Percentiles rank a stretch among this genome's conserved stretches.
Conservation (phyloP, 2,113 vertebrate genomes). For the Dromiciops gliroides region DNA sequence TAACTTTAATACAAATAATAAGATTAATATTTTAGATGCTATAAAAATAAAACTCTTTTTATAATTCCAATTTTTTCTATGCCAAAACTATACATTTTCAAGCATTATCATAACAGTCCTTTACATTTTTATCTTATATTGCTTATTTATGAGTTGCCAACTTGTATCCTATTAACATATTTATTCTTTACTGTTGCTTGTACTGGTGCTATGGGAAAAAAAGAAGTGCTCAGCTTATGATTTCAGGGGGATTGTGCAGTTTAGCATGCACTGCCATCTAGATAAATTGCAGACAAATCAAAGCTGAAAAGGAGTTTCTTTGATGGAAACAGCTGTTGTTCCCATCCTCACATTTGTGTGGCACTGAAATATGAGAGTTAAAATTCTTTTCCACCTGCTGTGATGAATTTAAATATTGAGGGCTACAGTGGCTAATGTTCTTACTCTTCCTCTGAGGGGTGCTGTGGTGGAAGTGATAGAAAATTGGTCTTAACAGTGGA, state of each 20-base stretch:
- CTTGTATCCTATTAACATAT: not conserved
- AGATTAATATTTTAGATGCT: not conserved
- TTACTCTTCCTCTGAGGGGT: not conserved
- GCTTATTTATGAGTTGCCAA: not conserved
- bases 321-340: not conserved
- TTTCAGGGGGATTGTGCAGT: not conserved
- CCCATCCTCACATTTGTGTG: not conserved
- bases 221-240: not conserved
- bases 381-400: not conserved
- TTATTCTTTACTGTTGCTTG: not conserved
- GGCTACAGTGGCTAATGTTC: not conserved
- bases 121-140: not conserved
- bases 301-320: not conserved
- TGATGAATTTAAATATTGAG: not conserved
- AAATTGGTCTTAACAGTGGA: not conserved
- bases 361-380: not conserved
- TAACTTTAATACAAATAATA: not conserved
- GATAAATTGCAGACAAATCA: not conserved
- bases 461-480: not conserved
- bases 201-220: not conserved
- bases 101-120: not conserved
- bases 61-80: not conserved
- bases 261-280: not conserved
- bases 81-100: not conserved
- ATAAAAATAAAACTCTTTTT: not conserved